Percentiles rank a stretch among this genome's conserved stretches.
Conservation (phyloP, 2,113 vertebrate species). For the Marmota flaviventris region DNA sequence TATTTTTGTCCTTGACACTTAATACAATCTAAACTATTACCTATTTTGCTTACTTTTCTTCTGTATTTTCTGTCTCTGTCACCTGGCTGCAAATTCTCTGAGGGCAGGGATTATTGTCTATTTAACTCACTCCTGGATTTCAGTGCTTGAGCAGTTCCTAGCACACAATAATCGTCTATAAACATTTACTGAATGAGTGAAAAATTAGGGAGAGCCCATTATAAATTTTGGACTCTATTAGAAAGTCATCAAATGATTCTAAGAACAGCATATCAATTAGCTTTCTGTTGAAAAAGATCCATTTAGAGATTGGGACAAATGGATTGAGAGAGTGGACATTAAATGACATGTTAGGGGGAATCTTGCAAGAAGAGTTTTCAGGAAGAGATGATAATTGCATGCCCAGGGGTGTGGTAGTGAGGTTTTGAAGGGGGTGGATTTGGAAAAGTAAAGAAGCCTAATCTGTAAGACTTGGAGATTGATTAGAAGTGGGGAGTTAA, state of each 20-base stretch:
- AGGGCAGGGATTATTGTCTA: neutral
- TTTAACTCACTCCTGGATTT: neutral
- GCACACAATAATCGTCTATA: neutral
- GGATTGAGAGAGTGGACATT: neutral
- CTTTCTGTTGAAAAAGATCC: neutral
- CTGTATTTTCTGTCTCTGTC: neutral
- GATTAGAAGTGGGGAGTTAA: neutral
- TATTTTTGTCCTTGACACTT: neutral
- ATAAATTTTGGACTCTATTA: neutral
- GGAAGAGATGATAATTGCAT: neutral
- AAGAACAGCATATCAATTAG: neutral
- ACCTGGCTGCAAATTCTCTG: neutral
- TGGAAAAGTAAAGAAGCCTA: neutral
- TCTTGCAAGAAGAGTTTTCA: neutral
- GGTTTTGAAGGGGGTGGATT: neutral
- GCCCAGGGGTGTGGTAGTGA: neutral
- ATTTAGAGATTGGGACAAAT: conserved; percentile 14
- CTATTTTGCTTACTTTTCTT: neutral
- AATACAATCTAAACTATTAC: neutral
- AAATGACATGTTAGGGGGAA: neutral
- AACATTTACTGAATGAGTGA: neutral
- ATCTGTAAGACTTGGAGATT: neutral
- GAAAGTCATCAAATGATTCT: conserved; percentile 16
- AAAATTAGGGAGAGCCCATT: neutral
- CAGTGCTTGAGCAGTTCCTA: neutral